Evolutionary conservation across 2,113 vertebrate genomes (phyloP).

Genomic region (Coreoperca whiteheadi): DNA sequence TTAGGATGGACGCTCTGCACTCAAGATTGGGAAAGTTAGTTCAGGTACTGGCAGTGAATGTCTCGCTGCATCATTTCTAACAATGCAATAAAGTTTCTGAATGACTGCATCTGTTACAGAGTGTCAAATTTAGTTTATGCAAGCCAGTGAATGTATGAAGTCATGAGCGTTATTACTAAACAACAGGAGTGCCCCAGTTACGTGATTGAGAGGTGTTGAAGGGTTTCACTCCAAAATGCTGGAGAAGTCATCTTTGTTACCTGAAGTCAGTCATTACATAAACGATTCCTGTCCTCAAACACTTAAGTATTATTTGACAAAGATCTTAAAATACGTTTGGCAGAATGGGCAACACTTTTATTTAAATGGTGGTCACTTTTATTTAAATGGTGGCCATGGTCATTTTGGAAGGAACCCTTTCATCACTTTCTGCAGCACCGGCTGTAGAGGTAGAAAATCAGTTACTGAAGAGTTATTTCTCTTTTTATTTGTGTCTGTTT

Average conservation of each 20-base stretch:
- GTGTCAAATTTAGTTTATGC: slow-evolving; percentile 27
- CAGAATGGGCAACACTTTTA: slow-evolving; percentile 3
- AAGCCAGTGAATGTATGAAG: slow-evolving; percentile 50
- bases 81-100: slow-evolving; percentile 61
- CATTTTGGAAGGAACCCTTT: slow-evolving; percentile 12
- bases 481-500: slow-evolving; percentile 26
- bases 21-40: slow-evolving; percentile 20
- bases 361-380: too few relatives aligned
- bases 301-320: slow-evolving; percentile 7
- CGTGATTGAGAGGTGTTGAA: background rate
- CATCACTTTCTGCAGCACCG: slow-evolving; percentile 12
- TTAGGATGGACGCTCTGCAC: slow-evolving; percentile 32
- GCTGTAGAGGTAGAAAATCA: slow-evolving; percentile 8
- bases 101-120: slow-evolving; percentile 25
- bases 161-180: background rate
- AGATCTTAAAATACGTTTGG: slow-evolving; percentile 1
- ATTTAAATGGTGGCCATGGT: slow-evolving; percentile 26
- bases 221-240: slow-evolving; percentile 9
- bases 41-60: slow-evolving; percentile 54
- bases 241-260: slow-evolving; percentile 22
- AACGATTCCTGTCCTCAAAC: slow-evolving; percentile 10
- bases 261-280: slow-evolving; percentile 24
- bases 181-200: slow-evolving; percentile 11
- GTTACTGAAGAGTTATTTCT: slow-evolving; percentile 22
- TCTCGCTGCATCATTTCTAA: slow-evolving; percentile 42